Percentiles rank a stretch among this genome's conserved stretches.
These are phyloP conservation scores for Hephaestus fuliginosus DNA, from an alignment of 2,797 vertebrate genomes.

Conservation along the genomic window DNA sequence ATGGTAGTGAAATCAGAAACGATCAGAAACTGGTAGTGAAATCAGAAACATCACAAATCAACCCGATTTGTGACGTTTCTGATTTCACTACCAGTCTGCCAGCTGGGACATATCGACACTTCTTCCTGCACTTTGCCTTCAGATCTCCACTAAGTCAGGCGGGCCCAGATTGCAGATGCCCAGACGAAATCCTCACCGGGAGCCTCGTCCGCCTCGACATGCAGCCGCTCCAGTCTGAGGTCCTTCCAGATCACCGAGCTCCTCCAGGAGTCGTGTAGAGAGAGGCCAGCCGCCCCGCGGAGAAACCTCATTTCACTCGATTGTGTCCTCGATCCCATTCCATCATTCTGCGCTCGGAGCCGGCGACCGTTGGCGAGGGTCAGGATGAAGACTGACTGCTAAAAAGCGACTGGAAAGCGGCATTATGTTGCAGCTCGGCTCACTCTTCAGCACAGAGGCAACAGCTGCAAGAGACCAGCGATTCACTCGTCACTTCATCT, in stretches of 20 bases:
- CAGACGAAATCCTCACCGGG: background rate
- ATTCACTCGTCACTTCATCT: background rate
- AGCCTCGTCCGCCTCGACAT: slow-evolving; percentile 5
- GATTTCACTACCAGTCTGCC: too few species aligned
- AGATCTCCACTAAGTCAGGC: slow-evolving; percentile 9
- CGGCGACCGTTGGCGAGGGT: slow-evolving; percentile 7
- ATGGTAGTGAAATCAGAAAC: too few species aligned
- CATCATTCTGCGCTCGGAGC: slow-evolving; percentile 1
- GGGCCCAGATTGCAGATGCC: slow-evolving; percentile 11
- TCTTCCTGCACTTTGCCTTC: background rate
- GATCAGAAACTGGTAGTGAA: too few species aligned
- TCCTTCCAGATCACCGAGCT: slow-evolving; percentile 46
- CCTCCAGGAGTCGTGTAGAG: slow-evolving; percentile 9
- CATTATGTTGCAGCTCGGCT: background rate
- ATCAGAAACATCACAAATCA: too few species aligned
- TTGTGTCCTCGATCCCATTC: slow-evolving; percentile 34
- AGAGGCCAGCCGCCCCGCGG: slow-evolving; percentile 33
- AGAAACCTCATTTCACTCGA: slow-evolving; percentile 37
- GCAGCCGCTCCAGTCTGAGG: slow-evolving; percentile 21
- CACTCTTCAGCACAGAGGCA: background rate
- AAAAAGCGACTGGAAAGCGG: background rate
- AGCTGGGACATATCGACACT: slow-evolving; percentile 2
- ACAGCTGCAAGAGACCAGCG: background rate
- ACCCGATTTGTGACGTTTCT: too few species aligned
- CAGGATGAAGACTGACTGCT: slow-evolving; percentile 13